Conservation (phyloP, 2,888 invertebrate genomes). For the Horisme vitalbata region DNA sequence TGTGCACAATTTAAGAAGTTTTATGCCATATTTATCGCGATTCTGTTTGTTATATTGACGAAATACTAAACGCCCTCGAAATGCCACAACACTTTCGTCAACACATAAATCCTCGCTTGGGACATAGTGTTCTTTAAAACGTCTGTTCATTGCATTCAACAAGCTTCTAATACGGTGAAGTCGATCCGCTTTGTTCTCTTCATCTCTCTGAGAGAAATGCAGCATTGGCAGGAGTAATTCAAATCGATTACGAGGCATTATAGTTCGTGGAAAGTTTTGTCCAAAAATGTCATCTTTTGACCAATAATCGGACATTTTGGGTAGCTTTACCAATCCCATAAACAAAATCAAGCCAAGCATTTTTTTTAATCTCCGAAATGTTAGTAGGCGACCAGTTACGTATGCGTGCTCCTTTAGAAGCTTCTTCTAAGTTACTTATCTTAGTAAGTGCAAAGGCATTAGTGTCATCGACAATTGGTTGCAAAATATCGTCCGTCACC, state of each 20-base stretch:
- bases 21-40: slow-evolving; percentile 38
- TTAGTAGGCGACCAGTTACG: too few relatives aligned
- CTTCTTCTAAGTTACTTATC: too few relatives aligned
- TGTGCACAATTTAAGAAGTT: slow-evolving; percentile 44
- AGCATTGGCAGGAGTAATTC: slow-evolving; percentile 19
- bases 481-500: too few relatives aligned
- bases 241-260: slow-evolving; percentile 33
- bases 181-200: too few relatives aligned
- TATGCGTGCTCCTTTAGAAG: too few relatives aligned
- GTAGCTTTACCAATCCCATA: slow-evolving; percentile 37
- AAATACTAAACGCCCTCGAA: slow-evolving; percentile 39
- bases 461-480: too few relatives aligned
- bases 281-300: slow-evolving; percentile 29
- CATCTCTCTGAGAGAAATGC: too few relatives aligned
- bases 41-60: slow-evolving; percentile 42
- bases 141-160: slow-evolving; percentile 31
- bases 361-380: too few relatives aligned
- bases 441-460: too few relatives aligned
- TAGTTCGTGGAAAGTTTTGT: slow-evolving; percentile 26
- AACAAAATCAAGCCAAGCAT: not conserved
- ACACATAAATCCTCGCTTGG: slow-evolving; percentile 41
- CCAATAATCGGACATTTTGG: slow-evolving; percentile 32
- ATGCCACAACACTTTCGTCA: slow-evolving; percentile 40
- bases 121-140: slow-evolving; percentile 37
- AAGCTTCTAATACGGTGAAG: slow-evolving; percentile 39